phyloP scores from a whole-genome alignment of 35 echinoderm and acorn worm species.

The Ophioderma brevispina region DNA sequence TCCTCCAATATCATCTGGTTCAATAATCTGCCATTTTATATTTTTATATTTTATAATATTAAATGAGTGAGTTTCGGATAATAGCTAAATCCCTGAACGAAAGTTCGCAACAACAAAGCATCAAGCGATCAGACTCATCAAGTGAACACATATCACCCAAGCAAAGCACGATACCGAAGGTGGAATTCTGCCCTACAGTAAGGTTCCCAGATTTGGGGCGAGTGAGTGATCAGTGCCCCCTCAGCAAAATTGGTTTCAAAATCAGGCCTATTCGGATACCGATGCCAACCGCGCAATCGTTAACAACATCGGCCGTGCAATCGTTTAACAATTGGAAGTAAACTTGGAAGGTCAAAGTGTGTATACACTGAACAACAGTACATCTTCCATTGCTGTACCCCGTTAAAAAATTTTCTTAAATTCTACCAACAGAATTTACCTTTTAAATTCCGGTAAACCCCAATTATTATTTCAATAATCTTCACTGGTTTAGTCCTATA shows the following conservation, averaged over 20 bases:
- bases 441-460: too few relatives aligned
- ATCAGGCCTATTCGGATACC: not conserved
- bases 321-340: not conserved
- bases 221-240: not conserved
- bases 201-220: not conserved
- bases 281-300: not conserved
- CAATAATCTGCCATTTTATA: not conserved
- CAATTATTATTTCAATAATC: too few relatives aligned
- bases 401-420: too few relatives aligned
- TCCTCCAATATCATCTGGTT: not conserved
- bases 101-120: not conserved
- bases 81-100: not conserved
- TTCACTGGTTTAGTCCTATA: too few relatives aligned
- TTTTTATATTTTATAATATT: not conserved
- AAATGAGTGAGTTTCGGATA: not conserved
- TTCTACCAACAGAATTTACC: too few relatives aligned
- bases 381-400: constrained; percentile 1
- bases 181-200: not conserved
- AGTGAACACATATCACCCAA: not conserved
- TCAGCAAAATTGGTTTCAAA: not conserved
- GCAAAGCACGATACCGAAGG: not conserved
- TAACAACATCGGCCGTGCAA: not conserved
- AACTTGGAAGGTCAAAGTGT: not conserved
- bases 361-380: not conserved
- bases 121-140: not conserved